Evolutionary conservation across 2,888 invertebrate species (phyloP).

Genomic region (Erebia ligea): DNA sequence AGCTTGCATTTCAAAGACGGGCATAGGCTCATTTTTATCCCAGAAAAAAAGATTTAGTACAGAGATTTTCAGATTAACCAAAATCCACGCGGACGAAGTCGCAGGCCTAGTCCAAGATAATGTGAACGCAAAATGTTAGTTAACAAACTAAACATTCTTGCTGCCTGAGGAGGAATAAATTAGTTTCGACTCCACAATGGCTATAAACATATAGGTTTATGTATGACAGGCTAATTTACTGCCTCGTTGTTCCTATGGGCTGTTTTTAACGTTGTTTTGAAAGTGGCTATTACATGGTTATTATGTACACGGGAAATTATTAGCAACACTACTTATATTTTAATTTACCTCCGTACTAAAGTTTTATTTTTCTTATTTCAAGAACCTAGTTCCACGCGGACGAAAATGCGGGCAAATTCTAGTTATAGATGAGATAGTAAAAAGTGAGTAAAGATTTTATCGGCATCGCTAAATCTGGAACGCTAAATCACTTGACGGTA

Average conservation of each 20-base stretch:
- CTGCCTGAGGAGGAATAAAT: slow-evolving; percentile 60
- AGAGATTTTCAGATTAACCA: no score
- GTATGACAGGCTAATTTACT: slow-evolving; percentile 63
- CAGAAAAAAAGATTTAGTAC: no score
- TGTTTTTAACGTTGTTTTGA: slow-evolving; percentile 14
- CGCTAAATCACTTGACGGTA: no score
- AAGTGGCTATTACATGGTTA: slow-evolving; percentile 4
- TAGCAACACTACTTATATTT: background rate
- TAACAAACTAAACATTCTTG: slow-evolving; percentile 44
- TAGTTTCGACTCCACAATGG: slow-evolving; percentile 64
- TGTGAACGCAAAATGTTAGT: slow-evolving; percentile 48
- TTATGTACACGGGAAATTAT: background rate
- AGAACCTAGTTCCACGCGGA: no score
- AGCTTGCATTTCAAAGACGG: no score
- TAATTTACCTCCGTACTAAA: background rate
- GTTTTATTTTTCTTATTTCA: no score
- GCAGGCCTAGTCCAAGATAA: slow-evolving; percentile 51
- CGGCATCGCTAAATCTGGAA: no score
- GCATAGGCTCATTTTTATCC: no score
- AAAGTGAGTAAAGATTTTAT: no score
- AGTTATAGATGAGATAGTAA: no score
- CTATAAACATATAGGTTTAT: slow-evolving; percentile 68
- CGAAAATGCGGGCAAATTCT: no score
- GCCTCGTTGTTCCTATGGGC: slow-evolving; percentile 38
- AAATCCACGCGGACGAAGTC: slow-evolving; percentile 5